These are phyloP conservation scores for Pristionchus mayeri DNA, from an alignment of 2,888 invertebrate species.

Conservation along the genomic window DNA sequence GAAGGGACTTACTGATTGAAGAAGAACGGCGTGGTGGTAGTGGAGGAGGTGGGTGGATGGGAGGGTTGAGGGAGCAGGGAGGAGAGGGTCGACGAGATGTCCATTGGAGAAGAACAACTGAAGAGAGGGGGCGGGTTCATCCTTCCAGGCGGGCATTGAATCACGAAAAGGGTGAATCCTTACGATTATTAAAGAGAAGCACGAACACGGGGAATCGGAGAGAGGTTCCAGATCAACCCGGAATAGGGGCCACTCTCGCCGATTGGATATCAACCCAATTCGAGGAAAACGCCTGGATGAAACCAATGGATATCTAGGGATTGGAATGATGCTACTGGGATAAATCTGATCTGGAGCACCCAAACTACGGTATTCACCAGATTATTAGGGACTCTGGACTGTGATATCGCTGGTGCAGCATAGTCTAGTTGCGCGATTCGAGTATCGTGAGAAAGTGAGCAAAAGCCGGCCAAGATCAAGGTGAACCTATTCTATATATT, in stretches of 20 bases:
- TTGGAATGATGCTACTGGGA: too few species aligned
- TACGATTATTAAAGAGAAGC: neutral
- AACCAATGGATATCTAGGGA: too few species aligned
- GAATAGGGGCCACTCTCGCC: neutral
- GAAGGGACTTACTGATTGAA: constrained; percentile 32
- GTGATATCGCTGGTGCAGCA: too few species aligned
- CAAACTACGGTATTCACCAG: too few species aligned
- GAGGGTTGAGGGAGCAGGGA: neutral
- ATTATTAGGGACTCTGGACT: too few species aligned
- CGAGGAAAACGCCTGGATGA: too few species aligned
- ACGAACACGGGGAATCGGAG: neutral
- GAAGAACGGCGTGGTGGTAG: neutral
- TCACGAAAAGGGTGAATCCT: neutral
- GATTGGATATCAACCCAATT: too few species aligned
- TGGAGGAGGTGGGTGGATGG: neutral
- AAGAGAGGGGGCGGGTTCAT: neutral
- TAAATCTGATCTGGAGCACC: too few species aligned
- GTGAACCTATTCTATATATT: too few species aligned
- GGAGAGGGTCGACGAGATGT: neutral
- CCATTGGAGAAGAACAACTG: neutral
- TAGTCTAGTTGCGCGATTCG: too few species aligned
- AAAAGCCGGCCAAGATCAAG: too few species aligned
- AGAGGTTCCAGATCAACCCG: constrained; percentile 16
- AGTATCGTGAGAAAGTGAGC: too few species aligned
- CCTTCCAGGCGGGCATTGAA: neutral